Evolutionary conservation across 2,113 vertebrate genomes (phyloP).

Genomic region (Ctenodactylus gundi): DNA sequence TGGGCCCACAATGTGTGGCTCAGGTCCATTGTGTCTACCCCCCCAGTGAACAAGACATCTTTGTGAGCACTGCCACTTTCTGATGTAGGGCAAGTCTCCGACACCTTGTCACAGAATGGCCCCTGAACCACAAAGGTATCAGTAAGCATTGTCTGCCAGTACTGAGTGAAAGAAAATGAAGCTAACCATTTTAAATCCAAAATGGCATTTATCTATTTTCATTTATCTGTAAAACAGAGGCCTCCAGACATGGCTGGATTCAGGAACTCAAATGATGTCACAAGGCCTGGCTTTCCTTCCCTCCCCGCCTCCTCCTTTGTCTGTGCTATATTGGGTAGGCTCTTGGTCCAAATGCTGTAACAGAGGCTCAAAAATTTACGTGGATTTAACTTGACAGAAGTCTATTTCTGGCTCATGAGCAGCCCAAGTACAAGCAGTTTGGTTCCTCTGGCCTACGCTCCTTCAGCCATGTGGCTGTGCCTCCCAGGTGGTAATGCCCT

Average conservation of each 20-base stretch:
- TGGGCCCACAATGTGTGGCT: constrained; percentile 78
- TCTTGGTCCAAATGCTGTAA: background rate
- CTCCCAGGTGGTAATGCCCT: background rate
- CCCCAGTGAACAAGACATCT: constrained; percentile 71
- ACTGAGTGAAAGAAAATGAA: background rate
- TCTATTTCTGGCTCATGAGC: background rate
- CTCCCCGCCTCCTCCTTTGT: background rate
- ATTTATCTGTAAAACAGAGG: background rate
- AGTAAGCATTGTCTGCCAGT: background rate
- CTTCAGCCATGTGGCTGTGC: background rate
- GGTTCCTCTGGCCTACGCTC: background rate
- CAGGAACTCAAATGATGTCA: background rate
- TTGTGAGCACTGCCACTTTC: background rate
- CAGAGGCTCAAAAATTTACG: background rate
- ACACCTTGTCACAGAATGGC: background rate
- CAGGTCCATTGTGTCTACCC: constrained; percentile 81
- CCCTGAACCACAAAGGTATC: background rate
- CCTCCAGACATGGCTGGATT: background rate
- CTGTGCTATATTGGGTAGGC: background rate
- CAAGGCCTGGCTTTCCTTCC: background rate
- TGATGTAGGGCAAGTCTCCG: background rate
- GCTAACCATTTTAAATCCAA: background rate
- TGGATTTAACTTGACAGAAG: background rate
- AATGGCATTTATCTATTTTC: background rate
- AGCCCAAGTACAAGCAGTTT: background rate